Base-by-base conservation (phyloP, 2,797 vertebrate species). In the Myotis planiceps region DNA sequence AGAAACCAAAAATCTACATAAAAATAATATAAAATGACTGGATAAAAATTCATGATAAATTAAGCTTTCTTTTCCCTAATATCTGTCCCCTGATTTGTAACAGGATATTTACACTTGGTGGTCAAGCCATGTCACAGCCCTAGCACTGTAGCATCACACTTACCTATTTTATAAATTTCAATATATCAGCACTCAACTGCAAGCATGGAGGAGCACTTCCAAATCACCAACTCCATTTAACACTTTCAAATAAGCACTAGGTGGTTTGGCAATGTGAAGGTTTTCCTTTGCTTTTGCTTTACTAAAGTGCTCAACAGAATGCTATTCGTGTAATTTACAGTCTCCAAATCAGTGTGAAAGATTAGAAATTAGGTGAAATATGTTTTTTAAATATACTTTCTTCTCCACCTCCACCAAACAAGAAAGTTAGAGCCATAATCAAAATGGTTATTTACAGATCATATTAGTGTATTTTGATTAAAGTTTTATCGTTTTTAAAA, bases 261-360 rank as follows among this genome's bases (percentile, higher is more conserved):
- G 6, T 92, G 55, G 58, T 78, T 96, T 81, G 90, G 89, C 85
- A 97, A 95, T 84, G 51, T 53, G 96, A 85, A 49, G 29, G 2
- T 90, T 60, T 79, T 4, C 37, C 37, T 68, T 89, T 79, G 92
- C 71, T 96, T 91, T 97, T 96, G 23, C 45, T 85, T 96, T 97
- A 94, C 96, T 97, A 92, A 97, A 96, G 32, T 94, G 25, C 72
- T 95, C 72, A 97, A 96, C 82, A 97, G 92, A 97, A 96, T 78
- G 47, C 23, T 81, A 68, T 84, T 96, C 91, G 1, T 90, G 25
- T n/a, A 78, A 82, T 66, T 92, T 97, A 93, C 19, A 96, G 84
- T 96, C 92, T 97, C 76, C 58, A 32, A 82, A 32, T 94, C 82
- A 95, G 42, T 96, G 74, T 63, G 81, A 92, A 81, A n/a, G 71